Base-by-base conservation (phyloP, 2,797 vertebrate genomes). In the Amniataba percoides region DNA sequence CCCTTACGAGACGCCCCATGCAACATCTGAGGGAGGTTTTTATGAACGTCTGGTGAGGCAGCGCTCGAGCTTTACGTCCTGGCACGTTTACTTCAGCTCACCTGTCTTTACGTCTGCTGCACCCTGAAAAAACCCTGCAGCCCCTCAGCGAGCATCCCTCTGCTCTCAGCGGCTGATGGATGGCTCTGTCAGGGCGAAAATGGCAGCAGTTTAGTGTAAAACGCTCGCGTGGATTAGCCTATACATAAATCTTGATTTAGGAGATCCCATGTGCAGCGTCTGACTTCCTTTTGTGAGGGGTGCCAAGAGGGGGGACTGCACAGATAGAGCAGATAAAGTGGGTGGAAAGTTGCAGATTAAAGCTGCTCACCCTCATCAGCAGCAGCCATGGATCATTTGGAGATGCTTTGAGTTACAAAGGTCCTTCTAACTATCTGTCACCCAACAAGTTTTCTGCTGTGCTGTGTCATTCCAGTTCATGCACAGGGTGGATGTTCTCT, bases 231-330 rank as follows among this genome's bases (percentile, higher is more conserved):
- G 78, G 60, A 85, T 87, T 76, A 86, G 36, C 3, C 31, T 51
- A 48, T 70, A 55, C 81, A 71, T 91, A 77, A 86, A 89, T 91
- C 87, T 89, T 65, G 58, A 82, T 81, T 76, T 60, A n/a, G 78
- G 75, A 59, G 77, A 65, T 77, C 83, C 51, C 71, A 62, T 27
- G 49, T 25, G 82, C 64, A 61, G 65, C 14, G 51, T 79, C 75
- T 31, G 78, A 39, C 53, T 31, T 51, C 36, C 74, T 71, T 57
- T 77, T 7, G 61, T 40, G 12, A 18, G 36, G 13, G 58, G 53
- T 51, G 68, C 71, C 74, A 73, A 71, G 66, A n/a, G 65, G 55
- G 80, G 65, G 55, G 80, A 7, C n/a, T n/a, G n/a, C n/a, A n/a
- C 39, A 56, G 46, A 77, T 64, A 52, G 27, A 56, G 49, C 5